Percentiles rank a stretch among this genome's conserved stretches.
phyloP scores from a whole-genome alignment of 2,888 invertebrate genomes.

The Drosophila subsilvestris region DNA sequence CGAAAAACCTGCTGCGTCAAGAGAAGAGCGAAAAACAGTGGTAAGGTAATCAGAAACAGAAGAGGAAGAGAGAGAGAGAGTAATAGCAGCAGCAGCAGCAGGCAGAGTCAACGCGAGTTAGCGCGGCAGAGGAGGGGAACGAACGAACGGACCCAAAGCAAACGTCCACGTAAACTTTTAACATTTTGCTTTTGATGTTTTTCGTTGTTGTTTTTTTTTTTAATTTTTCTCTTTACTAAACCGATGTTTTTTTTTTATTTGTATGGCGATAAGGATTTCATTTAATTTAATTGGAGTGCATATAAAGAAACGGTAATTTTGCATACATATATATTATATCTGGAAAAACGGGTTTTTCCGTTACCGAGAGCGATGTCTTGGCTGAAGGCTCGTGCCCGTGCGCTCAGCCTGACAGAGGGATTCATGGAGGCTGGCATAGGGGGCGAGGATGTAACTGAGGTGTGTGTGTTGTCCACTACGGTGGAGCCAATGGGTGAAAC shows the following conservation, averaged over 20 bases:
- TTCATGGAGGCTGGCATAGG: neutral
- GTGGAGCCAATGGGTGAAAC: neutral
- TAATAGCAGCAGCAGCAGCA: constrained; percentile 52
- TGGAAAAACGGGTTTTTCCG: constrained; percentile 1
- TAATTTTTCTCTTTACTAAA: neutral
- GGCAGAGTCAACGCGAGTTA: neutral
- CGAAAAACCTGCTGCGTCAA: constrained; percentile 65
- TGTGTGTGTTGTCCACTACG: neutral
- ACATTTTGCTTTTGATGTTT: constrained; percentile 55
- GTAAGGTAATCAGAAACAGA: constrained; percentile 36
- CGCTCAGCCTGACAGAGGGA: neutral
- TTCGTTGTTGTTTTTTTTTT: constrained; percentile 19
- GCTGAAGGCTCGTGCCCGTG: neutral
- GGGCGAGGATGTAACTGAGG: neutral
- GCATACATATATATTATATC: constrained; percentile 5
- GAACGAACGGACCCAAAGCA: constrained; percentile 51
- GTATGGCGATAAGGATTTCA: neutral
- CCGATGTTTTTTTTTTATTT: constrained; percentile 12
- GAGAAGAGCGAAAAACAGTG: constrained; percentile 5
- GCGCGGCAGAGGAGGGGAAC: constrained; percentile 10
- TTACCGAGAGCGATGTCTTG: neutral
- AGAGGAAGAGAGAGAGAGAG: constrained; percentile 46
- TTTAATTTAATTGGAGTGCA: neutral
- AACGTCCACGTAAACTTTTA: constrained; percentile 82
- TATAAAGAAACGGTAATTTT: neutral